These are phyloP conservation scores for Silurus lanzhouensis DNA, from an alignment of 2,797 vertebrate genomes.

Conservation along the genomic window DNA sequence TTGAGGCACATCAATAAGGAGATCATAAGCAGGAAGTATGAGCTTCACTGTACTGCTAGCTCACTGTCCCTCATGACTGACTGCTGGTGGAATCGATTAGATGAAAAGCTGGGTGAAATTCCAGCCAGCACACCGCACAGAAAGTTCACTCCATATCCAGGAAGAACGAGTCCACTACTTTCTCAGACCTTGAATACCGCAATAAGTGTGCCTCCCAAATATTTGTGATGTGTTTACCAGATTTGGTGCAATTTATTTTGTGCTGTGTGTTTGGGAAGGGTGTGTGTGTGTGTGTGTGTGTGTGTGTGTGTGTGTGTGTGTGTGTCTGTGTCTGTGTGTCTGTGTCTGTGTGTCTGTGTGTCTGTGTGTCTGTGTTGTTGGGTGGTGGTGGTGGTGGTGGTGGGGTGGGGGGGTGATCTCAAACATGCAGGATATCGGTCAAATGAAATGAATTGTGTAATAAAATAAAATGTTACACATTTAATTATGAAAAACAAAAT, in stretches of 20 bases:
- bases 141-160: constrained; percentile 31
- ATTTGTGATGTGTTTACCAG: not conserved
- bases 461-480: not conserved
- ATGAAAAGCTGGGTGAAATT: constrained; percentile 57
- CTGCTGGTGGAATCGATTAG: constrained; percentile 59
- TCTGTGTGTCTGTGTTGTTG: no score
- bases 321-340: no score
- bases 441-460: no score
- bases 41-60: constrained; percentile 49
- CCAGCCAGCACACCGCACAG: constrained; percentile 38
- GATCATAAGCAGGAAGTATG: constrained; percentile 48
- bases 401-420: not conserved
- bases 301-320: no score
- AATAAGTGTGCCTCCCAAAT: not conserved
- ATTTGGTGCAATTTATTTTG: not conserved
- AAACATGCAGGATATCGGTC: not conserved
- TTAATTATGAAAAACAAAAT: not conserved
- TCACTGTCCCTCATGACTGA: constrained; percentile 53
- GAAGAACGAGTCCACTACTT: constrained; percentile 33
- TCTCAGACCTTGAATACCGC: constrained; percentile 32
- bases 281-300: no score
- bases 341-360: no score
- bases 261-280: not conserved
- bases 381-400: no score
- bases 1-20: constrained; percentile 54